These are phyloP conservation scores for Andrena chrysosceles DNA, from an alignment of 2,888 invertebrate species.

Conservation along the genomic window DNA sequence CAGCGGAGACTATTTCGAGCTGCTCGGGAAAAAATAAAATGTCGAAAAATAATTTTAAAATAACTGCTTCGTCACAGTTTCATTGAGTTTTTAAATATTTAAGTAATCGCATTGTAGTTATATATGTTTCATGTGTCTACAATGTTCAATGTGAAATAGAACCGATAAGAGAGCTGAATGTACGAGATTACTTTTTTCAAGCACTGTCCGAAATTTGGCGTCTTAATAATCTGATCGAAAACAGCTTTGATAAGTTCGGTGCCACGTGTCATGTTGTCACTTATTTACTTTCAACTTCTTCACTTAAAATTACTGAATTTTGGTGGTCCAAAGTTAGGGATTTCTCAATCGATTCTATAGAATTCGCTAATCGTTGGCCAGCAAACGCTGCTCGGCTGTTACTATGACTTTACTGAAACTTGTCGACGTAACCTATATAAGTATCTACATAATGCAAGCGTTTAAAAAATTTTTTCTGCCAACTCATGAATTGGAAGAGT, in stretches of 20 bases:
- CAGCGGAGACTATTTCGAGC: constrained; percentile 86
- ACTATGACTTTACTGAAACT: neutral
- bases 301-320: neutral
- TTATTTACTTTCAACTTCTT: neutral
- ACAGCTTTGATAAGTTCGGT: constrained; percentile 83
- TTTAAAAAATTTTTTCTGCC: no score
- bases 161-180: neutral
- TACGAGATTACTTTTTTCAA: constrained; percentile 85
- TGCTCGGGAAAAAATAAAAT: constrained; percentile 62
- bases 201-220: constrained; percentile 84
- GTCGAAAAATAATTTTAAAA: neutral
- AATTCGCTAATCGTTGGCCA: neutral
- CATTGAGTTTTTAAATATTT: no score
- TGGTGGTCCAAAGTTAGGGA: neutral
- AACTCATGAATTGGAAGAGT: neutral
- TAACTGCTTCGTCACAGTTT: neutral
- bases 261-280: constrained; percentile 70
- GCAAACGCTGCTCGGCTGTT: neutral
- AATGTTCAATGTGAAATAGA: neutral
- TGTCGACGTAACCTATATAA: constrained; percentile 14
- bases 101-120: no score
- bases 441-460: neutral
- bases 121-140: no score
- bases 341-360: neutral
- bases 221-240: constrained; percentile 78